These are phyloP conservation scores for Dorcus hopei DNA, from an alignment of 2,888 invertebrate species.

Conservation along the genomic window DNA sequence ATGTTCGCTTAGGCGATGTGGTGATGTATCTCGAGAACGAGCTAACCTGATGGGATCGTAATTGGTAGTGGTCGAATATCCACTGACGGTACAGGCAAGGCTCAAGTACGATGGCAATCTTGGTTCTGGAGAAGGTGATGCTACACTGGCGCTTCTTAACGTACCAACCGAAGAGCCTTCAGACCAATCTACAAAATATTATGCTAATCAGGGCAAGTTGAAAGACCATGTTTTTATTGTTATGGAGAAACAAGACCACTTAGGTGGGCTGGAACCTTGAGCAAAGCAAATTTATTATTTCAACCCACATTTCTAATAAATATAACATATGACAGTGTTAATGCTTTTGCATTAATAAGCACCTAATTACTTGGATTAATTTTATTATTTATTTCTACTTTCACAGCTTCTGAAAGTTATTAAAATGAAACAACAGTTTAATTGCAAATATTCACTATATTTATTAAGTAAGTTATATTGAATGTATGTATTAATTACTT, in stretches of 20 bases:
- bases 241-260: not conserved
- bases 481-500: too few species aligned
- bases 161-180: constrained; percentile 53
- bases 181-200: constrained; percentile 50
- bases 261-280: not conserved
- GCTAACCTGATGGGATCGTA: constrained; percentile 72
- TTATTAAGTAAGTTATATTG: too few species aligned
- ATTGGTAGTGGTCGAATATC: constrained; percentile 82
- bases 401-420: too few species aligned
- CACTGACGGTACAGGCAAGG: constrained; percentile 86
- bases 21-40: constrained; percentile 66
- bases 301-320: too few species aligned
- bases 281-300: not conserved
- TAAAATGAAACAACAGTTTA: too few species aligned
- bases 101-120: constrained; percentile 87
- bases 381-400: too few species aligned
- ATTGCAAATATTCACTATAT: too few species aligned
- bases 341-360: too few species aligned
- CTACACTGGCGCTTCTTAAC: constrained; percentile 51
- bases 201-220: not conserved
- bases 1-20: constrained; percentile 52
- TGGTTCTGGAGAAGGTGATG: constrained; percentile 33
- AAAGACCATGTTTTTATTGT: not conserved
- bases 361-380: too few species aligned
- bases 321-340: too few species aligned